Base-by-base conservation (phyloP, 2,113 vertebrate species). In the Regulus satrapa region DNA sequence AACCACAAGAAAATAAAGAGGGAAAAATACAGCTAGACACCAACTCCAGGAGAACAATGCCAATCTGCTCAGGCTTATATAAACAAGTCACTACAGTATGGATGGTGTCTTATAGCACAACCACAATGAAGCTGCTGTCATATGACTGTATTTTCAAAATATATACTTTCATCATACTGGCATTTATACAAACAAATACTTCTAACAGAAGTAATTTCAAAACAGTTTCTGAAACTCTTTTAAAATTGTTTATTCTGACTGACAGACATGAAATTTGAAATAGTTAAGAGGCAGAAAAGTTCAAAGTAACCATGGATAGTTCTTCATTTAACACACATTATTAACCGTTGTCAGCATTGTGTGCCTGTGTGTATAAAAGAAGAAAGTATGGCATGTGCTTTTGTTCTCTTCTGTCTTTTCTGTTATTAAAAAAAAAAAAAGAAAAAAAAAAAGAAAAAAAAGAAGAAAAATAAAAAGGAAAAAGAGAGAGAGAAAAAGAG, bases 161-260 rank as follows among this genome's bases (percentile, higher is more conserved):
- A 82, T 28, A 36, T 32, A 40, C 58, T 88, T 95, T 38, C 49
- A 72, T 61, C 0, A 1, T 63, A 52, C 48, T 49, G 66, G 69
- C 41, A 66, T 83, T 71, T 62, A 7, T 61, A 95, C 62, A 23
- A 61, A 10, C 1, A 4, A 72, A 89, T 73, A n/a, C 13, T 51
- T 92, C 40, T 68, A 85, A 87, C 91, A 61, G 14, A 95, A 76
- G 36, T 20, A 1, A 88, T 83, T 83, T 88, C 59, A 82, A 79
- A 89, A 82, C 26, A 85, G 15, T 76, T 75, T 73, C 49, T 86
- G 45, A 76, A 92, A 72, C 6, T 49, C 36, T 59, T 86, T 86
- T 28, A 34, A 82, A 93, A 71, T 25, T 11, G 28, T 75, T 85
- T 91, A 75, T 59, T 91, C 63, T 55, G 85, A 32, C 48, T 26